A percentile compares a stretch with the other conserved stretches of the same genome.
phyloP scores from a whole-genome alignment of 2,797 vertebrate species.

The Esox masquinongy region DNA sequence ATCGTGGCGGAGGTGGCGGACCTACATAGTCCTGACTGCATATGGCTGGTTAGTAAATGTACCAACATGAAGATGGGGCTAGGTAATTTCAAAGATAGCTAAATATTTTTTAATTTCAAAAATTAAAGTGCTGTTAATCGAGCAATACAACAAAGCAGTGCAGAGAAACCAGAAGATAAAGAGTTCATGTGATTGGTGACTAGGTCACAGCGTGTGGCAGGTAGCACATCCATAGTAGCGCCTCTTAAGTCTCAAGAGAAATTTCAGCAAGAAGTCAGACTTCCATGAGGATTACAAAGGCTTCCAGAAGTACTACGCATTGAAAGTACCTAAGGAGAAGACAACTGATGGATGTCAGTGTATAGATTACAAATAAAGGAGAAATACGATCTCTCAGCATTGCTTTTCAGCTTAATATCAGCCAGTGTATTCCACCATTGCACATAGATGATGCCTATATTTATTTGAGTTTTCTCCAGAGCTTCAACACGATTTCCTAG shows the following conservation, averaged over 20 bases:
- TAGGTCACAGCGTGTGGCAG: neutral
- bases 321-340: neutral
- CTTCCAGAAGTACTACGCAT: neutral
- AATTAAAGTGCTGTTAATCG: neutral
- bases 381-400: no score
- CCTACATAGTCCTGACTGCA: neutral
- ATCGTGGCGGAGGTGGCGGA: neutral
- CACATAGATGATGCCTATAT: no score
- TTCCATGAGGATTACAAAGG: neutral
- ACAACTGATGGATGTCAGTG: neutral
- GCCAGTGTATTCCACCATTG: no score
- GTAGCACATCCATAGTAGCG: neutral
- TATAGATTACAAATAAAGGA: no score
- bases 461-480: no score
- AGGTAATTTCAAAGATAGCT: no score
- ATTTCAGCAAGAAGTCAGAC: neutral
- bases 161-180: neutral
- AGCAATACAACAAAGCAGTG: conserved; percentile 4
- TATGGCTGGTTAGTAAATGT: neutral
- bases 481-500: no score
- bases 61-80: neutral
- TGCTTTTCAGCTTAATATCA: no score
- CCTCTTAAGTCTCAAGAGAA: neutral
- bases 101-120: neutral
- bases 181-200: neutral